Evolutionary conservation across 1,140 invertebrate species (phyloP), one percentile per base, ranked within the genome.

Genomic region (Catajapyx aquilonaris): DNA sequence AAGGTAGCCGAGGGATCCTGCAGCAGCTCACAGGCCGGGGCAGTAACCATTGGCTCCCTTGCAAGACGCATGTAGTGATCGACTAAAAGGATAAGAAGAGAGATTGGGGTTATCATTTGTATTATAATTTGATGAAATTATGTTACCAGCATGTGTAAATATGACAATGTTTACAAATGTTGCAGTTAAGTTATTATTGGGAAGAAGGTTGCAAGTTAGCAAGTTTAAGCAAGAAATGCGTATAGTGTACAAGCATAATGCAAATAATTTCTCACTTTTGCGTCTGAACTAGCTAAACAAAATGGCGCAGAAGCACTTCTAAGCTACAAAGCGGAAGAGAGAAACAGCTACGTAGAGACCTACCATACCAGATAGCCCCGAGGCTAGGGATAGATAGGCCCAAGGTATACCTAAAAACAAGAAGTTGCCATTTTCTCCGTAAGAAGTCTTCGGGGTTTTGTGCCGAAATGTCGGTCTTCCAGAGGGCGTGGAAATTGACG

Each of bases 161-260:
- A 28, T 28, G 23, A 28, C 7, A 28, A 28, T 28, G 13, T 28
- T 28, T 28, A 28, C 23, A 28, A 28, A 28, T 28, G 23, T 28
- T 28, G 23, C 13, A 9, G 23, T 28, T 28, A 9, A 28, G 7
- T 28, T 7, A 13, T 28, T 9, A 13, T 28, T 7, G 13, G 13
- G 13, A 28, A 28, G 7, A 13, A 28, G 13, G 7, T 28, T 28
- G 23, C 23, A 13, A 28, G 7, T 7, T 28, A n/a, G n/a, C n/a
- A n/a, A n/a, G n/a, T n/a, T n/a, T n/a, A n/a, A n/a, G n/a, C n/a
- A n/a, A n/a, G n/a, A n/a, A n/a, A n/a, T n/a, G n/a, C n/a, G n/a
- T n/a, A n/a, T 28, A 9, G 7, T 28, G 23, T 28, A 7, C 7
- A 9, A 9, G 7, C 13, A 28, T 28, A 9, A 28, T 13, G 7